Evolutionary conservation across 2,797 vertebrate species (phyloP).

Genomic region (Paedocypris micromegethes): DNA sequence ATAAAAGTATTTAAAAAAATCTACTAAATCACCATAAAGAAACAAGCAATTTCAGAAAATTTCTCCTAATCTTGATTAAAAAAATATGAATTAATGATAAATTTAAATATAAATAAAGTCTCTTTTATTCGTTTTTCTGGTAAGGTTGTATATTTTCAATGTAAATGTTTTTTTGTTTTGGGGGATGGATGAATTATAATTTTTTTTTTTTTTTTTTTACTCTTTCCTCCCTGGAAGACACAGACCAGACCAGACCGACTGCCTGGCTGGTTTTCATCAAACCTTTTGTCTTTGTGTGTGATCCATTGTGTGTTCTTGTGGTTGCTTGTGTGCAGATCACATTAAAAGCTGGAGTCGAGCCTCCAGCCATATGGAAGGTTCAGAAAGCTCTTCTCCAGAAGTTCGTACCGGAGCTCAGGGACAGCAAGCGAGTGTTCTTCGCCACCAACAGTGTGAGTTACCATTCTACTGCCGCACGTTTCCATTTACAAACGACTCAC

Average conservation of each 20-base stretch:
- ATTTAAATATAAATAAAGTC: too few relatives aligned
- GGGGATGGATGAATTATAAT: too few relatives aligned
- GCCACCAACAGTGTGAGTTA: slow-evolving; percentile 97
- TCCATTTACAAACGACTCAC: too few relatives aligned
- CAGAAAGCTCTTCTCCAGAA: slow-evolving; percentile 98
- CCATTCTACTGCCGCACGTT: too few relatives aligned
- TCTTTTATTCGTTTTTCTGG: too few relatives aligned
- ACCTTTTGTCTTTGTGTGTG: slow-evolving; percentile 28
- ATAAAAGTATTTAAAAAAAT: too few relatives aligned
- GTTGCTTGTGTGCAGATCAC: slow-evolving; percentile 69
- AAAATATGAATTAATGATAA: too few relatives aligned
- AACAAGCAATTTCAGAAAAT: too few relatives aligned
- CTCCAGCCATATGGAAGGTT: slow-evolving; percentile 98
- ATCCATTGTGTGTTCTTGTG: slow-evolving; percentile 22
- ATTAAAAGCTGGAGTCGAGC: slow-evolving; percentile 84
- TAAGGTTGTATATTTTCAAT: too few relatives aligned
- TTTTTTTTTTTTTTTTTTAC: background rate
- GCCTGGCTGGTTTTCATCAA: slow-evolving; percentile 12
- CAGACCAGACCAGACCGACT: background rate
- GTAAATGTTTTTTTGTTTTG: too few relatives aligned
- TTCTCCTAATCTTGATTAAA: too few relatives aligned
- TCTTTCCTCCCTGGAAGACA: background rate
- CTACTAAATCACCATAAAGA: too few relatives aligned
- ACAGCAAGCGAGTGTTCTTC: slow-evolving; percentile 90
- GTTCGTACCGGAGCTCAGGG: slow-evolving; percentile 94